Conservation (phyloP, 2,888 invertebrate species). For the Meteorus colon region DNA sequence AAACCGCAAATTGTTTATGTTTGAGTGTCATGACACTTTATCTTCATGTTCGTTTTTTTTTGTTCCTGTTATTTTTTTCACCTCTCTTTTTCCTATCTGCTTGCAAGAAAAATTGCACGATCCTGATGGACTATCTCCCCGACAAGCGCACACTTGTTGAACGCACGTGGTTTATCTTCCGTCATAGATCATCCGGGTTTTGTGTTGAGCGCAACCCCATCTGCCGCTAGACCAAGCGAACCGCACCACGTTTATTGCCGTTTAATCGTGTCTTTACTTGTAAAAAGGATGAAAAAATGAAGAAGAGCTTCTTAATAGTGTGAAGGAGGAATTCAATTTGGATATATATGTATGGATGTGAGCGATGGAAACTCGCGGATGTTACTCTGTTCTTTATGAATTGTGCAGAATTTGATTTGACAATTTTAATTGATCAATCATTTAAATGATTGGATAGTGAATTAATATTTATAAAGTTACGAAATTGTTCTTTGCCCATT, state of each 20-base stretch:
- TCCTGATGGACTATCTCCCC: constrained; percentile 60
- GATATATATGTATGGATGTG: too few species aligned
- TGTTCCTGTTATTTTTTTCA: not conserved
- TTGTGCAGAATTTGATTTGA: too few species aligned
- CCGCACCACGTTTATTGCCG: constrained; percentile 24
- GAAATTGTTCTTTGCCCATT: too few species aligned
- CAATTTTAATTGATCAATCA: too few species aligned
- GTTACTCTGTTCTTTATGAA: too few species aligned
- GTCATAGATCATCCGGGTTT: constrained; percentile 69
- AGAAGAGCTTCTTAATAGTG: not conserved
- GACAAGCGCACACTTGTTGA: constrained; percentile 71
- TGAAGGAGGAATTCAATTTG: not conserved
- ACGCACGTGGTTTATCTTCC: constrained; percentile 72
- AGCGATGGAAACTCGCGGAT: too few species aligned
- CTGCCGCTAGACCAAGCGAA: constrained; percentile 39
- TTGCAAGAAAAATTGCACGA: constrained; percentile 15
- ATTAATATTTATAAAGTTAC: too few species aligned
- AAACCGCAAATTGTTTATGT: not conserved
- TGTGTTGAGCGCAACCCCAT: constrained; percentile 46
- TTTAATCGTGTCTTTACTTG: not conserved
- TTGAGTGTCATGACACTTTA: not conserved
- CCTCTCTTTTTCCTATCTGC: constrained; percentile 6
- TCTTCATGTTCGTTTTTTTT: constrained; percentile 12
- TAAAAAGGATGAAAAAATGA: not conserved
- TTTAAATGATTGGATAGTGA: too few species aligned